Percentiles rank a stretch among this genome's conserved stretches.
These are phyloP conservation scores for Aphis craccivora DNA, from an alignment of 1,140 invertebrate genomes.

Conservation along the genomic window DNA sequence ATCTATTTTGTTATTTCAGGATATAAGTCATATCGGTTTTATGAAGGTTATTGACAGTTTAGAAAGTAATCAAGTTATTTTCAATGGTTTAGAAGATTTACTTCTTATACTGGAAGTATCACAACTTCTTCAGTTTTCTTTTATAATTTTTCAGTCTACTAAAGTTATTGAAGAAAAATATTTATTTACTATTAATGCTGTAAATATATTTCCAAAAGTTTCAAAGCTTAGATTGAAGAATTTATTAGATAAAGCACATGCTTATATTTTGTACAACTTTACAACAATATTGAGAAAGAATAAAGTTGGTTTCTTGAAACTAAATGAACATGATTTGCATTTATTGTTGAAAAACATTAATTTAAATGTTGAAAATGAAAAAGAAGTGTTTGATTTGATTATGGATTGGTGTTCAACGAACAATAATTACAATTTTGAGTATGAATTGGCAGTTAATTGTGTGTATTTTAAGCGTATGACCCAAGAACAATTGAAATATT, in stretches of 20 bases:
- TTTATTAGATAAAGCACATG: background rate
- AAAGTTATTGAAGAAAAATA: background rate
- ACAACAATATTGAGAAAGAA: background rate
- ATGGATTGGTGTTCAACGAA: background rate
- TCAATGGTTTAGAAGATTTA: background rate
- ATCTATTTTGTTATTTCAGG: background rate
- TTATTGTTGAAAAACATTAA: background rate
- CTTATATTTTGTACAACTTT: conserved; percentile 17
- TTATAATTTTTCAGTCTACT: background rate
- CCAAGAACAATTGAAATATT: background rate
- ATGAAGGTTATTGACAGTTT: background rate
- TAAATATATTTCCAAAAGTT: background rate
- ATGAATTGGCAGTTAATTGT: conserved; percentile 20
- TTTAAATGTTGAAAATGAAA: conserved; percentile 17
- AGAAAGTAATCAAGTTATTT: background rate
- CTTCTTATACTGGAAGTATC: conserved; percentile 17
- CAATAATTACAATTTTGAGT: background rate
- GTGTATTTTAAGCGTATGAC: conserved; percentile 9
- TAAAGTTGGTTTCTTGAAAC: background rate
- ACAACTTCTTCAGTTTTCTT: conserved; percentile 34
- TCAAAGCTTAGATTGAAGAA: background rate
- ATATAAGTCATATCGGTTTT: background rate
- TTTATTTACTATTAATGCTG: background rate
- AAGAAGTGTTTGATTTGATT: conserved; percentile 16
- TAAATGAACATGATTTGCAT: conserved; percentile 4